Percentiles rank a stretch among this genome's conserved stretches.
Conservation (phyloP, 2,888 invertebrate species). For the Lottia scabra region DNA sequence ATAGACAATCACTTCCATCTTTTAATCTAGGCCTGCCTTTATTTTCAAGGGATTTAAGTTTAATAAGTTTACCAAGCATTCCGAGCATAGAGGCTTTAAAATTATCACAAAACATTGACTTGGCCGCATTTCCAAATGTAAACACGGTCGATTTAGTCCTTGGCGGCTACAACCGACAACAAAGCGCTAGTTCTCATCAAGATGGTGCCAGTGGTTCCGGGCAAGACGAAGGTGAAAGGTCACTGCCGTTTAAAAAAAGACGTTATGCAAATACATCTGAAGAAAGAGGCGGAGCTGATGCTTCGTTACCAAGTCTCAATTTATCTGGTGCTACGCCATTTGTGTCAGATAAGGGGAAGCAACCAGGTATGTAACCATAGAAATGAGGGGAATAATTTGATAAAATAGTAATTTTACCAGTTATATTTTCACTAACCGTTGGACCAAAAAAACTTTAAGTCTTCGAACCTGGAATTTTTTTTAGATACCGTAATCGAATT, state of each 20-base stretch:
- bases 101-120: neutral
- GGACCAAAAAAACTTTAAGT: too few species aligned
- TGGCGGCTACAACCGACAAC: neutral
- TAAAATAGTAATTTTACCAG: too few species aligned
- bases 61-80: neutral
- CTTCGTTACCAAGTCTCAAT: too few species aligned
- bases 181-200: neutral
- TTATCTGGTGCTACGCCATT: too few species aligned
- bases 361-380: too few species aligned
- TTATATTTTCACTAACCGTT: too few species aligned
- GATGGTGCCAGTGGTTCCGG: neutral
- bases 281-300: too few species aligned
- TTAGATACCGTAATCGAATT: too few species aligned
- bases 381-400: too few species aligned
- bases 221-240: neutral
- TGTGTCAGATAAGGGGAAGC: too few species aligned
- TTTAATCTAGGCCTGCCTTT: neutral
- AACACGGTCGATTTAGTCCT: neutral
- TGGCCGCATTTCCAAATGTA: neutral
- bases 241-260: neutral
- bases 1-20: neutral
- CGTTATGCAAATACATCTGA: neutral
- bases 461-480: too few species aligned
- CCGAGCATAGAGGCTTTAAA: neutral
- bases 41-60: neutral